Base-by-base conservation (phyloP, 1,140 invertebrate species). In the Megalonaias nervosa region DNA sequence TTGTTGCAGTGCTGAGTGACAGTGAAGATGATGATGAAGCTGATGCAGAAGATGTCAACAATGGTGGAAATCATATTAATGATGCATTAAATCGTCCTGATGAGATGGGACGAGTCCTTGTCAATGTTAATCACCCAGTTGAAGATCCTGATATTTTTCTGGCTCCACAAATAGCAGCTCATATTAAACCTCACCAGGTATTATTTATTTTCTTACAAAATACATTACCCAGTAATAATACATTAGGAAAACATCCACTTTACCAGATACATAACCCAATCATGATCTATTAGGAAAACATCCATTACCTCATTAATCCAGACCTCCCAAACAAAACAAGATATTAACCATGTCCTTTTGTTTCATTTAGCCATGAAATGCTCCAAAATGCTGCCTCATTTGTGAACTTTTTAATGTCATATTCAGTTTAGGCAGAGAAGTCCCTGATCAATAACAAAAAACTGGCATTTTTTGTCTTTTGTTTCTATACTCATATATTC, bases 91-190 rank as follows among this genome's bases (percentile, higher is more conserved):
- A 99, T 91, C 91, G 95, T 77, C 95, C 96, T 6, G 97, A 99
- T 92, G 95, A 96, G 74, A 94, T 97, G 87, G 98, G 98, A 4
- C 92, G 96, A 64, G 97, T 99, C 23, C 91, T 99, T 56, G 95
- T 99, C 38, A 99, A 99, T 90, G 94, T 99, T 62, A 97, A 96
- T n/a, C 97, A 99, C 92, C 95, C 97, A 0, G 94, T 95, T 64
- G 94, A 94, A 71, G 98, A 99, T 86, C 94, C 95, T 26, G 98
- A 98, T 88, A 95, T 99, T 65, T 99, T 95, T 90, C 92, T 99
- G 58, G 96, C 97, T 12, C 95, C 96, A 4, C 97, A 99, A 90
- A 95, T 99, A 68, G 95, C 97, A 0, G 93, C 94, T 83, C 93
- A 96, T 69, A 97, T 99, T 58, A 99, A 99, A 92, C 97, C 98